Evolutionary conservation across 2,888 invertebrate genomes (phyloP), one percentile per base, ranked within the genome.

Genomic region (Aspidiotus rigidus): DNA sequence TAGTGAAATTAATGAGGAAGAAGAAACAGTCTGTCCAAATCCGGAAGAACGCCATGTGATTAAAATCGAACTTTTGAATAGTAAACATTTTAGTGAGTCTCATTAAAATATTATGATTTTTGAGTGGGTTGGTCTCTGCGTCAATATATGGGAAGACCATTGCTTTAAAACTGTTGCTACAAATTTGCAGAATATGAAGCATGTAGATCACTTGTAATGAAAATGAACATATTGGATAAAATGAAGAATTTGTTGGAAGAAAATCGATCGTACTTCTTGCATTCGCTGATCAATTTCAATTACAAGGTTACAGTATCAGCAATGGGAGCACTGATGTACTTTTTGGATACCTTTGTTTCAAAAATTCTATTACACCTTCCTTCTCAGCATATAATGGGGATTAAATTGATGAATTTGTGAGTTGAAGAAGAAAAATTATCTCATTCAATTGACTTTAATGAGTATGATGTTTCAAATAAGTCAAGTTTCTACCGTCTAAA

Each of bases 291-390:
- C 0, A 84, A 87, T 77, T 84, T 87, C 75, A 81, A 81, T 56
- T 82, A 83, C 72, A 81, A 80, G 7, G 80, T 83, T 64, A 85
- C 85, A 71, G 81, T 89, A 6, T 83, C 88, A 74, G 86, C 90
- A 0, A 77, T 87, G 5, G 91, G 90, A 7, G 85, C 86, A 0
- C 78, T 91, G 55, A 77, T 91, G 17, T 83, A 85, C 74, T 88
- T 85, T 76, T 75, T 90, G 49, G 89, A 90, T 73, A 81, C 82
- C 64, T 69, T 73, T 72, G 70, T 69, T 74, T 39, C 67, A 10
- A 63, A 69, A 63, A 55, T 71, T 13, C 41, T 62, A 5, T 54
- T 72, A 42, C 66, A 15, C 77, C 79, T 11, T 72, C 83, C 56
- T 78, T 78, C 74, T 78, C 81, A 75, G 81, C 83, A 78, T 76